These are phyloP conservation scores for Malaclemys terrapin DNA, from an alignment of 2,113 vertebrate species.

Conservation along the genomic window DNA sequence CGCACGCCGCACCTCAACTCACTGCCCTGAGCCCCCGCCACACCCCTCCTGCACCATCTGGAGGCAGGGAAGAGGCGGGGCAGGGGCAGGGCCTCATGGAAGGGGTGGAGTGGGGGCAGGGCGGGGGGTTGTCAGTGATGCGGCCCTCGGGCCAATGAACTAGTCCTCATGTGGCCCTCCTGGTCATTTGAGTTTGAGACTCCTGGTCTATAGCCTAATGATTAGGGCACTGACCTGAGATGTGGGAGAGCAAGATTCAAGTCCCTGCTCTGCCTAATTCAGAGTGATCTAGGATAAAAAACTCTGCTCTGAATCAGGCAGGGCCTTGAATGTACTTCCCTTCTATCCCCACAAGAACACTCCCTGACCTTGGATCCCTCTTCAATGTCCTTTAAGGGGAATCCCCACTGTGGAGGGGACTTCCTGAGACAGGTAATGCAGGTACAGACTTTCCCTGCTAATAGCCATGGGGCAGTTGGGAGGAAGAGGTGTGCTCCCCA, in stretches of 20 bases:
- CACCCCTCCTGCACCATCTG: too few relatives aligned
- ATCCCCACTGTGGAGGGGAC: not conserved
- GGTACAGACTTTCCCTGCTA: not conserved
- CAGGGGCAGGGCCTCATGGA: too few relatives aligned
- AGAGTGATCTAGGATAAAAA: not conserved
- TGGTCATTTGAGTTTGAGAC: too few relatives aligned
- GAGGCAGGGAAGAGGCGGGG: too few relatives aligned
- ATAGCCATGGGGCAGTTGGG: not conserved
- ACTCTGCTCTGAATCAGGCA: fast-evolving
- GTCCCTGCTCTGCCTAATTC: not conserved
- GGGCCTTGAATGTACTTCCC: not conserved
- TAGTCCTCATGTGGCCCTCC: too few relatives aligned
- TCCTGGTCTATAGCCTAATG: not conserved
- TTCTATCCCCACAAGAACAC: not conserved
- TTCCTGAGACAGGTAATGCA: not conserved
- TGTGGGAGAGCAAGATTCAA: not conserved
- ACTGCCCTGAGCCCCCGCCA: too few relatives aligned
- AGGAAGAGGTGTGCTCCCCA: not conserved
- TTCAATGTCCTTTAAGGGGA: fast-evolving
- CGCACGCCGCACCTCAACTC: too few relatives aligned
- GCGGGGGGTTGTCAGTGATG: too few relatives aligned
- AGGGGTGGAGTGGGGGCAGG: too few relatives aligned
- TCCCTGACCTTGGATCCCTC: fast-evolving
- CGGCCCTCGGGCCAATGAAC: too few relatives aligned
- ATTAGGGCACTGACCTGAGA: not conserved